Evolutionary conservation across 1,140 invertebrate genomes (phyloP).

Genomic region (Dinoponera quadriceps): DNA sequence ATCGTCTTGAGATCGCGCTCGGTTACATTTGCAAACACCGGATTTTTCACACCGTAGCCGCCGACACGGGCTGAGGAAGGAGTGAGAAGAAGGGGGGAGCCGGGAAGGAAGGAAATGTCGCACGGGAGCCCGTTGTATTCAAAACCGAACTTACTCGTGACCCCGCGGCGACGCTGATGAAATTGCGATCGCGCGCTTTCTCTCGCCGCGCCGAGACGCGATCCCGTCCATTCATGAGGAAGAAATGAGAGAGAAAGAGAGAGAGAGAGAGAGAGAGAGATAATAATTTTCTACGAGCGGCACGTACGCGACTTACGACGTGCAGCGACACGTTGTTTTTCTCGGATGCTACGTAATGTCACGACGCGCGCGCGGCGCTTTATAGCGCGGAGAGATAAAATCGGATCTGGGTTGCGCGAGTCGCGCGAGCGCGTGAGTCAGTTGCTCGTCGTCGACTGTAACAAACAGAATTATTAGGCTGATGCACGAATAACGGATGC

Average conservation of each 20-base stretch:
- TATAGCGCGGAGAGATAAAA: constrained; percentile 61
- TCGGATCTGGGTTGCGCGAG: constrained; percentile 61
- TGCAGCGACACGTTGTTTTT: constrained; percentile 49
- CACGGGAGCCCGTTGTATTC: not conserved
- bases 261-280: constrained; percentile 25
- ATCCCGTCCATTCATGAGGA: constrained; percentile 24
- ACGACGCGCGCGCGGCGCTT: constrained; percentile 30
- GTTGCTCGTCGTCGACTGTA: constrained; percentile 32
- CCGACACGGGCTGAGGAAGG: too few species aligned
- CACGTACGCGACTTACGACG: constrained; percentile 17
- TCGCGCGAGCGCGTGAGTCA: constrained; percentile 56
- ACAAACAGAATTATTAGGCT: constrained; percentile 62
- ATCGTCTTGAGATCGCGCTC: too few species aligned
- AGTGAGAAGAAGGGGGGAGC: not conserved
- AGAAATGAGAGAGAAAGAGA: constrained; percentile 15
- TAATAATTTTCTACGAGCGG: constrained; percentile 39
- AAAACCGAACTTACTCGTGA: constrained; percentile 14
- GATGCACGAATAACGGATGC: constrained; percentile 38
- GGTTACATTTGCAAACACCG: too few species aligned
- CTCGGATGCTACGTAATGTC: constrained; percentile 47
- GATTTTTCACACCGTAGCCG: too few species aligned
- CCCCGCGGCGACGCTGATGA: not conserved
- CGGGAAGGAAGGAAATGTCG: not conserved
- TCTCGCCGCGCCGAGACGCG: constrained; percentile 2
- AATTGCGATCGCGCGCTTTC: constrained; percentile 41